These are phyloP conservation scores for Lasioglossum pauxillum DNA, from an alignment of 2,888 invertebrate species.

Conservation along the genomic window DNA sequence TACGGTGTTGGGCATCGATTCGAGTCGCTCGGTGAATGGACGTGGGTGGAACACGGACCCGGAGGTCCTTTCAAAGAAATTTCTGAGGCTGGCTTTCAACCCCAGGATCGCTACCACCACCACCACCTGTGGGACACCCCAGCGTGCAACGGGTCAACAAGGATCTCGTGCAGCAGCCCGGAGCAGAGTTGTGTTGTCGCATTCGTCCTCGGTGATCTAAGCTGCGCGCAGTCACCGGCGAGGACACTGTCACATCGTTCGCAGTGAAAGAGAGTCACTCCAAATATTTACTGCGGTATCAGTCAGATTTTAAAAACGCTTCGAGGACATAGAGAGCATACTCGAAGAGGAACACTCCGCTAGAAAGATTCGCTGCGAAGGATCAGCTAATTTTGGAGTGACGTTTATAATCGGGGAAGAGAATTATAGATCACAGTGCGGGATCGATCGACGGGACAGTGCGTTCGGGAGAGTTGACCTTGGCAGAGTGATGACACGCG, in stretches of 20 bases:
- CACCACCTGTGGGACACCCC: constrained; percentile 73
- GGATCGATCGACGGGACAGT: constrained; percentile 46
- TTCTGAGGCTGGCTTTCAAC: background rate
- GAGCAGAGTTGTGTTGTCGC: constrained; percentile 33
- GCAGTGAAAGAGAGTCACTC: background rate
- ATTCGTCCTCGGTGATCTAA: constrained; percentile 21
- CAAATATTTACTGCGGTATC: background rate
- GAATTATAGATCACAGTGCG: constrained; percentile 3
- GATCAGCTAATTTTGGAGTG: background rate
- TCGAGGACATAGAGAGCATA: background rate
- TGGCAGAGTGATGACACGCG: constrained; percentile 47
- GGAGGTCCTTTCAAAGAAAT: constrained; percentile 23
- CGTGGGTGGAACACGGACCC: constrained; percentile 32
- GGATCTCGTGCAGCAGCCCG: constrained; percentile 52
- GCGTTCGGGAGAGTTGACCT: constrained; percentile 54
- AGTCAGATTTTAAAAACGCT: background rate
- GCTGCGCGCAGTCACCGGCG: background rate
- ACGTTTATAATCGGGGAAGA: background rate
- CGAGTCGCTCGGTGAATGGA: constrained; percentile 15
- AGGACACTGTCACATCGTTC: background rate
- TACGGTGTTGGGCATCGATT: constrained; percentile 5
- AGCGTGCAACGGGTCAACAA: constrained; percentile 54
- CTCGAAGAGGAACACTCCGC: background rate
- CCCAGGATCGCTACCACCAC: constrained; percentile 34
- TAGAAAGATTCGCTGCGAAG: background rate